phyloP scores from a whole-genome alignment of 1,140 invertebrate genomes.

The Aphelinus atriplicis region DNA sequence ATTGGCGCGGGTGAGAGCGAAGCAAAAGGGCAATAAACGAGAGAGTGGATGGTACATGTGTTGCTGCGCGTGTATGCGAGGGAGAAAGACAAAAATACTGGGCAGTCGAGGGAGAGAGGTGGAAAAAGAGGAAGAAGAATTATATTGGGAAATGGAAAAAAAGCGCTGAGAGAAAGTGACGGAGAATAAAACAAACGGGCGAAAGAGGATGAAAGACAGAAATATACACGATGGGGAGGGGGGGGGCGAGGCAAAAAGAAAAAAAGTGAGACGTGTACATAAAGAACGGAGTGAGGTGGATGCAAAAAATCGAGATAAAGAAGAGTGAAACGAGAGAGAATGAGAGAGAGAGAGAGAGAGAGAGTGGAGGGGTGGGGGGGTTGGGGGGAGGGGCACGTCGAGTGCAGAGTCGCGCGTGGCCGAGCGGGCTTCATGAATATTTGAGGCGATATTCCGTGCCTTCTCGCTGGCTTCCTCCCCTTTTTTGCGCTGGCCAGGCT shows the following conservation, averaged over 20 bases:
- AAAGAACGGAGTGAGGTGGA: background rate
- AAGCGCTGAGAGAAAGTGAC: slow-evolving; percentile 18
- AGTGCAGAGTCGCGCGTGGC: slow-evolving; percentile 22
- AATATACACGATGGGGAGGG: background rate
- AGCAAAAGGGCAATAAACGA: slow-evolving; percentile 1
- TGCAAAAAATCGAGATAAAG: slow-evolving; percentile 28
- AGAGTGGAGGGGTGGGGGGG: slow-evolving; percentile 27
- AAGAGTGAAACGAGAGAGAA: slow-evolving; percentile 21
- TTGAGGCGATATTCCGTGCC: slow-evolving; percentile 35
- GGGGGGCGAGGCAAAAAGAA: slow-evolving; percentile 26
- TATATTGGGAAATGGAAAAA: slow-evolving; percentile 22
- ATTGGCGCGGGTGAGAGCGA: background rate
- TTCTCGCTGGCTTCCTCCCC: slow-evolving; percentile 5
- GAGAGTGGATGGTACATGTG: background rate
- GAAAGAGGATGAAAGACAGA: background rate
- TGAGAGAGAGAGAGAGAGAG: slow-evolving; percentile 36
- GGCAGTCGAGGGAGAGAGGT: background rate
- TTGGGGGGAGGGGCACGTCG: slow-evolving; percentile 33
- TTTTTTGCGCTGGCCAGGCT: background rate
- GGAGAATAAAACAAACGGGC: slow-evolving; percentile 31
- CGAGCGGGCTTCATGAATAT: slow-evolving; percentile 39
- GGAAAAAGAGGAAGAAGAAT: slow-evolving; percentile 11
- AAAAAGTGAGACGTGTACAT: slow-evolving; percentile 8
- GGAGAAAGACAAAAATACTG: background rate
- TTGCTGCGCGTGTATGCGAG: background rate